Evolutionary conservation across 2,888 invertebrate species (phyloP).

Genomic region (Clostera curtula): DNA sequence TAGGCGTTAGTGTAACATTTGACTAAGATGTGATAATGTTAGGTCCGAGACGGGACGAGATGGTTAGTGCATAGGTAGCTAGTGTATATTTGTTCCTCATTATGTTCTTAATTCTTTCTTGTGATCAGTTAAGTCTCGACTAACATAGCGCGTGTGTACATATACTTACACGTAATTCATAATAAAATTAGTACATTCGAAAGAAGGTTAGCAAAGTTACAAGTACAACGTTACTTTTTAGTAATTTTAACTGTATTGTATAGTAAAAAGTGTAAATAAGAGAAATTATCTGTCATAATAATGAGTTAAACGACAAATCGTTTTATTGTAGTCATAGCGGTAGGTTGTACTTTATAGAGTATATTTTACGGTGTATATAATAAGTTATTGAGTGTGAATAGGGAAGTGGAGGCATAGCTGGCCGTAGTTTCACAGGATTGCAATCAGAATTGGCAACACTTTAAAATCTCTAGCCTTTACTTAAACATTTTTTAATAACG

Average conservation of each 20-base stretch:
- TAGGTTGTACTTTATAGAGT: constrained; percentile 63
- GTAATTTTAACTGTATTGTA: constrained; percentile 66
- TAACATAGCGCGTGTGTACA: constrained; percentile 58
- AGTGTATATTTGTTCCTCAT: constrained; percentile 69
- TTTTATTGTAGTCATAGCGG: constrained; percentile 69
- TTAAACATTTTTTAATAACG: too few relatives aligned
- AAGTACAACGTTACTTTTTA: constrained; percentile 73
- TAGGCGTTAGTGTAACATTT: constrained; percentile 35
- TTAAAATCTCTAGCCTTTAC: too few relatives aligned
- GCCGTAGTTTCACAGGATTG: too few relatives aligned
- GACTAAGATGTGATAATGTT: constrained; percentile 58
- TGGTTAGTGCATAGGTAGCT: constrained; percentile 60
- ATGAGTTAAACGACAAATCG: constrained; percentile 70
- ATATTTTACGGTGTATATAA: constrained; percentile 59
- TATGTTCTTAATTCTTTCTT: constrained; percentile 55
- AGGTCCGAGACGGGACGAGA: constrained; percentile 40
- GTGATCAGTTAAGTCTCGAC: constrained; percentile 70
- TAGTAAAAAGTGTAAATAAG: constrained; percentile 72
- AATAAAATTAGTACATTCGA: constrained; percentile 58
- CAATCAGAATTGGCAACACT: too few relatives aligned
- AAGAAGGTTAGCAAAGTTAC: constrained; percentile 60
- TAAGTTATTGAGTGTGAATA: constrained; percentile 48
- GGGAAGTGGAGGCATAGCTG: too few relatives aligned
- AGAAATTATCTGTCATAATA: constrained; percentile 73
- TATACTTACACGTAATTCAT: constrained; percentile 41